These are phyloP conservation scores for Harpagoxenus sublaevis DNA, from an alignment of 2,888 invertebrate species.

Conservation along the genomic window DNA sequence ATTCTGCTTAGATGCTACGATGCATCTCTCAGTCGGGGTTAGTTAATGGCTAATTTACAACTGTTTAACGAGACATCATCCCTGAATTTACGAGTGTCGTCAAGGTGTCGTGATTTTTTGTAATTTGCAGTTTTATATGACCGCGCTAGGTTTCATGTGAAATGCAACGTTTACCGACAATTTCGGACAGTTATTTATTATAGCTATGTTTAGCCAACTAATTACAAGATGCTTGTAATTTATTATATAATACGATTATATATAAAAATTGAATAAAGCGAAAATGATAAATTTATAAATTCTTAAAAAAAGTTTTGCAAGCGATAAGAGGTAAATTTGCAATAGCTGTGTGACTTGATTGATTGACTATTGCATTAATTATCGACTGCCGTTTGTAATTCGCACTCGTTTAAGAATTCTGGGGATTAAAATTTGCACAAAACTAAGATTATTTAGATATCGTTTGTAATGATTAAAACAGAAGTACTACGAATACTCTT, in stretches of 20 bases:
- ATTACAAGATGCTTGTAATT: not conserved
- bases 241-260: not conserved
- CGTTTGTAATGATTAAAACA: not conserved
- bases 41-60: conserved; percentile 61
- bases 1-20: conserved; percentile 7
- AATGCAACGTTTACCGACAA: conserved; percentile 30
- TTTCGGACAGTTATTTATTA: conserved; percentile 26
- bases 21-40: conserved; percentile 32
- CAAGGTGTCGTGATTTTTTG: conserved; percentile 71
- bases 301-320: not conserved
- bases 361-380: conserved; percentile 7
- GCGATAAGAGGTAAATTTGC: not conserved
- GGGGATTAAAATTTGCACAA: not conserved
- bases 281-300: not conserved
- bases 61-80: conserved; percentile 55
- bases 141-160: conserved; percentile 60
- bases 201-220: not conserved
- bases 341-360: not conserved
- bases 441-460: not conserved
- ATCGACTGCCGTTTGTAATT: not conserved
- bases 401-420: not conserved
- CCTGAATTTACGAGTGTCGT: conserved; percentile 74
- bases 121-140: conserved; percentile 73
- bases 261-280: not conserved
- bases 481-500: not conserved